These are phyloP conservation scores for Trichogramma evanescens DNA, from an alignment of 2,888 invertebrate species.

Conservation along the genomic window DNA sequence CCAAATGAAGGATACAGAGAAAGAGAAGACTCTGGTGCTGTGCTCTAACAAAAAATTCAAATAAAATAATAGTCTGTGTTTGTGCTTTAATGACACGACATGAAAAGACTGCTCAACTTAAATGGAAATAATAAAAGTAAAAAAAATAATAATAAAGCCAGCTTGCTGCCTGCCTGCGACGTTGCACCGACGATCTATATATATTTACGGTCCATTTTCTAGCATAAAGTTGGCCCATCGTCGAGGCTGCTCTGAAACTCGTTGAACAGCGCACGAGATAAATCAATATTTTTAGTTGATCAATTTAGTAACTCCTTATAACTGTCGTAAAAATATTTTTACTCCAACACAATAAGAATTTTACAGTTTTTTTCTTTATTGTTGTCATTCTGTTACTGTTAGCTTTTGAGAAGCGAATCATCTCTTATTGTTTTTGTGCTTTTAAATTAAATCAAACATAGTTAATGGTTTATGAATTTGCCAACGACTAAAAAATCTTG, in stretches of 20 bases:
- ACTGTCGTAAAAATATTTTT: conserved; percentile 7
- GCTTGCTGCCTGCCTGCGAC: conserved; percentile 45
- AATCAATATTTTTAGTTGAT: conserved; percentile 13
- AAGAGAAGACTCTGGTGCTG: conserved; percentile 22
- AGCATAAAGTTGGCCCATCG: conserved; percentile 21
- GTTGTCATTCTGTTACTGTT: conserved; percentile 14
- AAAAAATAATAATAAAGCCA: conserved; percentile 33
- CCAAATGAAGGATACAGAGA: conserved; percentile 19
- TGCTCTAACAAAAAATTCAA: conserved; percentile 15
- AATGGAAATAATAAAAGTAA: conserved; percentile 7
- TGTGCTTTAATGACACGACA: conserved; percentile 18
- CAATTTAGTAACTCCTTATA: conserved; percentile 11
- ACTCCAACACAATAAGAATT: conserved; percentile 7
- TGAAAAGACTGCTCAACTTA: conserved; percentile 21
- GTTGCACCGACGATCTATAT: conserved; percentile 17
- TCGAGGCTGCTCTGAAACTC: conserved; percentile 23
- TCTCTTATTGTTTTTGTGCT: conserved; percentile 21
- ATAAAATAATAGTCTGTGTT: conserved; percentile 19
- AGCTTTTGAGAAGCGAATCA: conserved; percentile 10
- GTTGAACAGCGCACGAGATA: conserved; percentile 9
- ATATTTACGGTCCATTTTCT: conserved; percentile 21
- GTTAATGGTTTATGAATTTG: conserved; percentile 10
- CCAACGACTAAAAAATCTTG: conserved; percentile 5
- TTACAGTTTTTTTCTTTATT: conserved; percentile 11
- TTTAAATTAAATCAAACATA: conserved; percentile 18